Evolutionary conservation across 2,888 invertebrate species (phyloP).

Genomic region (Hipparchia semele): DNA sequence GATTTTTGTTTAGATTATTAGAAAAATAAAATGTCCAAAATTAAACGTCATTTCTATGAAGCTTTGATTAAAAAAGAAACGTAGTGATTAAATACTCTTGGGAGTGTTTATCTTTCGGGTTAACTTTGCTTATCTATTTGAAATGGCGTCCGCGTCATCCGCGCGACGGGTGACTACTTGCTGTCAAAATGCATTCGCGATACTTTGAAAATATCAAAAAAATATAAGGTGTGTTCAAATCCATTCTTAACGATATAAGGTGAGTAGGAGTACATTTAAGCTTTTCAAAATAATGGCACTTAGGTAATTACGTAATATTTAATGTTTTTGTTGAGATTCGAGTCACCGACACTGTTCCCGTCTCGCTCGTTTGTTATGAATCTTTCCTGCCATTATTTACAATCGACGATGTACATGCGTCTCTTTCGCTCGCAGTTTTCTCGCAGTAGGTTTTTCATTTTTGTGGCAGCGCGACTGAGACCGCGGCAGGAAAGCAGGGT

Average conservation of each 20-base stretch:
- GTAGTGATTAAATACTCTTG: too few species aligned
- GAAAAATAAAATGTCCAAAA: too few species aligned
- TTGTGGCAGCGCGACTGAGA: constrained; percentile 71
- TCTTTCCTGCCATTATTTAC: constrained; percentile 77
- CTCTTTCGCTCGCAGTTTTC: constrained; percentile 74
- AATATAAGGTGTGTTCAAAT: constrained; percentile 43
- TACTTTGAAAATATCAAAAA: constrained; percentile 56
- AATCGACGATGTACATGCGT: constrained; percentile 69
- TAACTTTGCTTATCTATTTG: neutral
- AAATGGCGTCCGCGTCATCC: constrained; percentile 75
- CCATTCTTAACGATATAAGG: constrained; percentile 46
- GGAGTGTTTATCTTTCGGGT: neutral
- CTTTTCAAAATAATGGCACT: constrained; percentile 26
- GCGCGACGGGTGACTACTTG: constrained; percentile 65
- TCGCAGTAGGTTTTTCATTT: constrained; percentile 79
- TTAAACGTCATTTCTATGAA: too few species aligned
- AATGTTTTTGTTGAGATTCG: constrained; percentile 58
- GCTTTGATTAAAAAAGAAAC: too few species aligned
- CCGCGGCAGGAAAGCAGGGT: constrained; percentile 62
- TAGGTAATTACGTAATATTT: constrained; percentile 58
- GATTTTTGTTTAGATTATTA: too few species aligned
- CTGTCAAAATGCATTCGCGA: constrained; percentile 69
- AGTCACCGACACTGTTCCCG: constrained; percentile 52
- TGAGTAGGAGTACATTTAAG: constrained; percentile 45
- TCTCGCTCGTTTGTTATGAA: constrained; percentile 79